Conservation (phyloP, 2,797 vertebrate species). For the Clarias laeviceps region DNA sequence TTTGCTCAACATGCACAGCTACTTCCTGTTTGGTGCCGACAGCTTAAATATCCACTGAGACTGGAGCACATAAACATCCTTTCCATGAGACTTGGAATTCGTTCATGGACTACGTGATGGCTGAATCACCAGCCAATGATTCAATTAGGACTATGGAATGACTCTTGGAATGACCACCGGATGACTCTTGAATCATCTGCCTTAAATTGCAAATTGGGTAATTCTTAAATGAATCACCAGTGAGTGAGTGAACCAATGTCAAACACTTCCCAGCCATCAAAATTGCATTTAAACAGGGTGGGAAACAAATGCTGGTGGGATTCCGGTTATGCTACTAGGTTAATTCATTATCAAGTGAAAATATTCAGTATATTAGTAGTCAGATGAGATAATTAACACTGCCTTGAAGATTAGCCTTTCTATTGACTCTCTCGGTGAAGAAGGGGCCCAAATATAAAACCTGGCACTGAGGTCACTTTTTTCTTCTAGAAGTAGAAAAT, state of each 20-base stretch:
- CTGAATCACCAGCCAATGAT: slow-evolving; percentile 57
- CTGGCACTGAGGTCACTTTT: neutral
- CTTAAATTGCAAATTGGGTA: slow-evolving; percentile 60
- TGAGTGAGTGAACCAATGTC: slow-evolving; percentile 52
- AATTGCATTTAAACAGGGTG: slow-evolving; percentile 14
- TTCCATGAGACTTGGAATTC: slow-evolving; percentile 46
- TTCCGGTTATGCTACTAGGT: slow-evolving; percentile 12
- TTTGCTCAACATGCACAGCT: slow-evolving; percentile 29
- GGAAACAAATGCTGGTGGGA: neutral
- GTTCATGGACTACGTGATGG: slow-evolving; percentile 43
- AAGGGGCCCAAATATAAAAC: neutral
- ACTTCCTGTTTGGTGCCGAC: slow-evolving; percentile 67
- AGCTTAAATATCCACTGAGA: slow-evolving; percentile 56
- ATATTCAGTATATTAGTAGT: neutral
- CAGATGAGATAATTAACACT: neutral
- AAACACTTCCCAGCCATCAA: slow-evolving; percentile 26
- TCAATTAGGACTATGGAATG: slow-evolving; percentile 46
- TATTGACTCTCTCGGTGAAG: neutral
- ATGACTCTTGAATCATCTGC: slow-evolving; percentile 51
- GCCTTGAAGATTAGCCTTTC: neutral
- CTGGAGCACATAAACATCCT: slow-evolving; percentile 62
- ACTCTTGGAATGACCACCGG: slow-evolving; percentile 36
- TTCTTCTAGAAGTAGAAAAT: neutral
- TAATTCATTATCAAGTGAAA: slow-evolving; percentile 25
- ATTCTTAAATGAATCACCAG: slow-evolving; percentile 59